Percentiles rank a stretch among this genome's conserved stretches.
Conservation (phyloP, 2,888 invertebrate genomes). For the Athalia rosae region DNA sequence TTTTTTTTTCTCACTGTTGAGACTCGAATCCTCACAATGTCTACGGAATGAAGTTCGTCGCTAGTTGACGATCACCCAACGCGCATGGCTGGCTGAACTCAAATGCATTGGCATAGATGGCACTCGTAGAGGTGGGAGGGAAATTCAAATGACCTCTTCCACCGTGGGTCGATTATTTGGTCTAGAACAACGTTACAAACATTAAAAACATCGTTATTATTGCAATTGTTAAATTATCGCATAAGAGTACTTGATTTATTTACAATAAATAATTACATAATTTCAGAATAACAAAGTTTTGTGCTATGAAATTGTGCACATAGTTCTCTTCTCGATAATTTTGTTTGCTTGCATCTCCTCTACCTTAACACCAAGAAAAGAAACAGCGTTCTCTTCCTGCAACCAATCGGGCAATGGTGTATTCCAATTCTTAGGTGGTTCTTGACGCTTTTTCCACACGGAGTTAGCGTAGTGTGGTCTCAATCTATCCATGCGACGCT, state of each 20-base stretch:
- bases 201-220: neutral
- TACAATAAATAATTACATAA: slow-evolving; percentile 5
- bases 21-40: slow-evolving; percentile 32
- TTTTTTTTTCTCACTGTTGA: slow-evolving; percentile 22
- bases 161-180: neutral
- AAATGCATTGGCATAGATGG: neutral
- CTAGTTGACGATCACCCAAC: slow-evolving; percentile 6
- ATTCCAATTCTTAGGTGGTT: slow-evolving; percentile 89
- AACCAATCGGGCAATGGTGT: slow-evolving; percentile 87
- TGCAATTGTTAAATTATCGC: neutral
- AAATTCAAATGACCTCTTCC: neutral
- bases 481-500: slow-evolving; percentile 79
- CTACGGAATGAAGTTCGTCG: slow-evolving; percentile 15
- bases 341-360: slow-evolving; percentile 76
- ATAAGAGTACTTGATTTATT: slow-evolving; percentile 29
- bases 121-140: neutral
- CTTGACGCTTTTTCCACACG: slow-evolving; percentile 85
- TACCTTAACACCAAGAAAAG: slow-evolving; percentile 80
- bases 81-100: slow-evolving; percentile 11
- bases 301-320: slow-evolving; percentile 46
- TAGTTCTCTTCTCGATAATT: slow-evolving; percentile 42
- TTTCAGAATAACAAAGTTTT: neutral
- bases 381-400: slow-evolving; percentile 79
- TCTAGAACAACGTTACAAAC: neutral
- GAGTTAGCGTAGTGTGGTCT: slow-evolving; percentile 83